Conservation (phyloP, 2,113 vertebrate genomes). For the Barnardius zonarius region DNA sequence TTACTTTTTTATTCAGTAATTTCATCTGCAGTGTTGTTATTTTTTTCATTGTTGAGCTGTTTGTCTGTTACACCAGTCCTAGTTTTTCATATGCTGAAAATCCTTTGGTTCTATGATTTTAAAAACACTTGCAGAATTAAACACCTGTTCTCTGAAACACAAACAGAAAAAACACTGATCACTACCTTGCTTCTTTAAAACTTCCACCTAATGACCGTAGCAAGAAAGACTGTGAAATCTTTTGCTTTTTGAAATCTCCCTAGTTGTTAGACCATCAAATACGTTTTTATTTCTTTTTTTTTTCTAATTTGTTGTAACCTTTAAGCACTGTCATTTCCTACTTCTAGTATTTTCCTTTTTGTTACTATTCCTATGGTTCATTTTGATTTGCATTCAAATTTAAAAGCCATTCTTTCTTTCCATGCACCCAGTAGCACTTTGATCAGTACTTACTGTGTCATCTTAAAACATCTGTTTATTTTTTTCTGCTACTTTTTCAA, state of each 20-base stretch:
- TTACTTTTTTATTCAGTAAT: background rate
- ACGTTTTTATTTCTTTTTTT: background rate
- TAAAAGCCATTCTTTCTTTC: background rate
- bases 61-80: background rate
- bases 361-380: background rate
- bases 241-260: background rate
- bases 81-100: background rate
- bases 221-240: background rate
- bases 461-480: background rate
- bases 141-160: background rate
- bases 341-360: background rate
- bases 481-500: background rate
- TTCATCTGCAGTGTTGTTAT: background rate
- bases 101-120: background rate
- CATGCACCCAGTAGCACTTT: background rate
- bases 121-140: background rate
- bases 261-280: background rate
- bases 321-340: background rate
- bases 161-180: rapidly evolving
- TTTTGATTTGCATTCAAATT: background rate
- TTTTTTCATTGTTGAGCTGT: background rate
- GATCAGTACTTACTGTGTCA: background rate
- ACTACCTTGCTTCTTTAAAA: background rate
- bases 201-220: background rate
- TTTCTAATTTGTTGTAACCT: background rate